Base-by-base conservation (phyloP, 2,888 invertebrate species). In the Dynastes grantii region DNA sequence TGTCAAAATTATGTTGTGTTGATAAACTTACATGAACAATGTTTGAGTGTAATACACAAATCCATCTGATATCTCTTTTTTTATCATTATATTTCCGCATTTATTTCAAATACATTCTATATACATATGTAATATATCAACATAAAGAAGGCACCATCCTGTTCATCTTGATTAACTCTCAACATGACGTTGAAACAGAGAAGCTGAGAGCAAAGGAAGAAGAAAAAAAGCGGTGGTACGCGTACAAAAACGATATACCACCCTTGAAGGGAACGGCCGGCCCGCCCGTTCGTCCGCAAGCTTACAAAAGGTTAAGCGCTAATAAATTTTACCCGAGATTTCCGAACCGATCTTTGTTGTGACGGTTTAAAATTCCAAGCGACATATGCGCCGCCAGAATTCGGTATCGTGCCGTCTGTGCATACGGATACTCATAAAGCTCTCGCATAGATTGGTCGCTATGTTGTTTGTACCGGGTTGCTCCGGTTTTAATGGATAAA, bases 111-210 rank as follows among this genome's bases (percentile, higher is more conserved):
- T 22, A 71, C 37, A 55, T 8, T 29, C 13, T 13, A n/a, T 58
- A 22, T 58, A 58, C 8, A 22, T 58, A 58, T 22, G 22, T 9
- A 5, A 58, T 58, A 16, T 58, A 58, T 58, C 45, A 22, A 45
- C 11, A 22, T 75, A 16, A 61, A 75, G 45, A 40, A 75, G 73
- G 73, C 70, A 53, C 77, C 77, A 49, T 71, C 63, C 63, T 64
- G 51, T 77, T 73, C 78, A 78, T 78, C 78, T 78, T 73, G 78
- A 78, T 78, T 77, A 77, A 71, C 77, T 70, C 77, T 63, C 77
- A 78, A 78, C 78, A 73, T 78, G 73, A 78, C 78, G 73, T 63
- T 73, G 73, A 63, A 51, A 61, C 71, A 73, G 64, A 64, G 64
- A 70, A 45, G 8, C 9, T 2, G 45, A 45, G 32, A 37, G 32